Base-by-base conservation (phyloP, 2,113 vertebrate genomes). In the Dasyornis broadbenti region DNA sequence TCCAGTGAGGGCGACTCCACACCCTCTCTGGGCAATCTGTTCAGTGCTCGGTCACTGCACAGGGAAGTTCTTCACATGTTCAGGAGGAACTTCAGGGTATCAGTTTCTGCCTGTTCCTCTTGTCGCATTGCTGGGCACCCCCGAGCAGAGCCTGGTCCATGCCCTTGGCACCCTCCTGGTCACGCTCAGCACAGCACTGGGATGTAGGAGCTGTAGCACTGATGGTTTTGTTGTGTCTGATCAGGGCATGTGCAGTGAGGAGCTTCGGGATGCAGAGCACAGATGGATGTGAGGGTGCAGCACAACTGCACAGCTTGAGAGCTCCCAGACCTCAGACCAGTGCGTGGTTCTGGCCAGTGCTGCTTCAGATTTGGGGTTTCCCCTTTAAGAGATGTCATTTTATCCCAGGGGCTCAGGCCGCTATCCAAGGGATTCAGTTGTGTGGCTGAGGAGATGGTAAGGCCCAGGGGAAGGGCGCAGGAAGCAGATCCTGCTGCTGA, bases 141-240 rank as follows among this genome's bases (percentile, higher is more conserved):
- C 49, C n/a, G 56, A 21, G 47, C 10, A 21, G 56, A 71, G 44
- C 50, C 66, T n/a, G 61, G 39, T 30, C 16, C 39, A 7, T 37
- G 33, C 66, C 22, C 68, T 11, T 37, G 86, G 16, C 10, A 18
- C 5, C 26, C 27, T 79, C n/a, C 76, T 2, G 6, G 12, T 40
- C 1, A 0, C 1, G 63, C 37, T 33, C 5, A 10, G 77, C 37
- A 8, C 3, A 5, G 12, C 49, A 26, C 21, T 3, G 17, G 60
- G 35, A 5, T 10, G 47, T 31, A 22, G 19, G 44, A 30, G 90
- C 22, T 13, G 66, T 14, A 35, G 71, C 79, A 49, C 1, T 0
- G 4, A 26, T 1, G 7, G 21, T 26, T 56, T 65, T 40, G 1
- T 28, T 47, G 30, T 12, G 7, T 16, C 44, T 6, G 12, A 23